Conservation (phyloP, 2,888 invertebrate genomes). For the Drosophila dives region DNA sequence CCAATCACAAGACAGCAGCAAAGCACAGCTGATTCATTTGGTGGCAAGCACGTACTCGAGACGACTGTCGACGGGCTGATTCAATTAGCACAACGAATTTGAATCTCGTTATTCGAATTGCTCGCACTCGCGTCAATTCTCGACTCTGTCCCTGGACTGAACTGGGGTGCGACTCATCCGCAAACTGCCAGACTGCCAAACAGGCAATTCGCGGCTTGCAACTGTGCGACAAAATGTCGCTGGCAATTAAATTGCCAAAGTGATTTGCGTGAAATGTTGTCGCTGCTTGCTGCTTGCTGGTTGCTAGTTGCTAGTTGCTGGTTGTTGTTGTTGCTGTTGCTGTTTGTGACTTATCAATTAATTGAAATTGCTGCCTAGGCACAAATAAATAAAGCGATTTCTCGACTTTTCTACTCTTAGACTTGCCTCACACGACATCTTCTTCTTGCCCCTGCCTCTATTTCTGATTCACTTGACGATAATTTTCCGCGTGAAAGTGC, state of each 20-base stretch:
- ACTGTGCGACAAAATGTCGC: slow-evolving; percentile 66
- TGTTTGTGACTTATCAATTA: slow-evolving; percentile 73
- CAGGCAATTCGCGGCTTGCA: not conserved
- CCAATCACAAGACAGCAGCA: slow-evolving; percentile 42
- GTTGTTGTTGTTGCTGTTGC: slow-evolving; percentile 23
- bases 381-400: slow-evolving; percentile 71
- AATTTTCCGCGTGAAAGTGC: slow-evolving; percentile 63
- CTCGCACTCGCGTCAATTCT: not conserved
- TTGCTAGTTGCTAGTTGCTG: slow-evolving; percentile 14
- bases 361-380: slow-evolving; percentile 75
- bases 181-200: not conserved
- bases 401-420: slow-evolving; percentile 30
- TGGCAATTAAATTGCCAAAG: slow-evolving; percentile 69
- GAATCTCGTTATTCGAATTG: slow-evolving; percentile 42
- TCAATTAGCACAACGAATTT: slow-evolving; percentile 57
- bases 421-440: slow-evolving; percentile 3
- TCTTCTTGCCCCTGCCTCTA: not conserved
- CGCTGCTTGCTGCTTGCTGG: slow-evolving; percentile 15
- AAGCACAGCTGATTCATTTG: slow-evolving; percentile 26
- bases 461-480: slow-evolving; percentile 52
- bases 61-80: slow-evolving; percentile 34
- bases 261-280: slow-evolving; percentile 71
- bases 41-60: slow-evolving; percentile 16
- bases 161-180: slow-evolving; percentile 14
- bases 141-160: not conserved